Evolutionary conservation across 2,888 invertebrate genomes (phyloP).

Genomic region (Synergus japonicus): DNA sequence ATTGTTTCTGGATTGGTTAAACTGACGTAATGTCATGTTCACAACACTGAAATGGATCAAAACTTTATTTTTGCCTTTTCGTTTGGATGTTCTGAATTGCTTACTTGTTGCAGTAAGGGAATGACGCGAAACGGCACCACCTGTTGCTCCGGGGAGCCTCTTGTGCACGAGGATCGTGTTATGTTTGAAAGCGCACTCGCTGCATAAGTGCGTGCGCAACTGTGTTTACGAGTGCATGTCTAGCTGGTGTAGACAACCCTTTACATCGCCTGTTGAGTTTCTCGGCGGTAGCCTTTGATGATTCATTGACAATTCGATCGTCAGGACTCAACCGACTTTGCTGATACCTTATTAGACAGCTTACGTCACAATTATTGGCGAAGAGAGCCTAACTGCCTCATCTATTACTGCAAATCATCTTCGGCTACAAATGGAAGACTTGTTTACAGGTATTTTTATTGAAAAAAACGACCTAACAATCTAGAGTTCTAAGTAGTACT

Average conservation of each 20-base stretch:
- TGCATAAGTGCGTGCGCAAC: slow-evolving; percentile 39
- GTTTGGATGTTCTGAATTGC: slow-evolving; percentile 9
- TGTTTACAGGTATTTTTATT: background rate
- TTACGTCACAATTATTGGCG: slow-evolving; percentile 38
- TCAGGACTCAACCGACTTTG: slow-evolving; percentile 31
- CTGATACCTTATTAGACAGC: slow-evolving; percentile 31
- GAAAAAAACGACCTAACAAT: background rate
- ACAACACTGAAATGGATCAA: background rate
- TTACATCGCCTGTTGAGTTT: slow-evolving; percentile 29
- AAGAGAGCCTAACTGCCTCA: slow-evolving; percentile 25
- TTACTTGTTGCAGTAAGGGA: slow-evolving; percentile 10
- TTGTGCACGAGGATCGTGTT: slow-evolving; percentile 7
- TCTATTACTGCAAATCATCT: background rate
- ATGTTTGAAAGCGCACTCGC: slow-evolving; percentile 38
- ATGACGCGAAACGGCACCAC: slow-evolving; percentile 35
- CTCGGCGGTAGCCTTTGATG: slow-evolving; percentile 67
- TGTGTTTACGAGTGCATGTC: slow-evolving; percentile 40
- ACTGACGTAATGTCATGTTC: too few species aligned
- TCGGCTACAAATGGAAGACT: background rate
- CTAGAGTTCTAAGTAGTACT: too few species aligned
- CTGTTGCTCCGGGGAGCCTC: slow-evolving; percentile 24
- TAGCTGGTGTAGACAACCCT: slow-evolving; percentile 40
- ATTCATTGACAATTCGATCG: slow-evolving; percentile 70
- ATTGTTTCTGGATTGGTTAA: too few species aligned
- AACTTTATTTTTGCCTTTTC: slow-evolving; percentile 10